Evolutionary conservation across 2,113 vertebrate species (phyloP).

Genomic region (Psilopogon haemacephalus): DNA sequence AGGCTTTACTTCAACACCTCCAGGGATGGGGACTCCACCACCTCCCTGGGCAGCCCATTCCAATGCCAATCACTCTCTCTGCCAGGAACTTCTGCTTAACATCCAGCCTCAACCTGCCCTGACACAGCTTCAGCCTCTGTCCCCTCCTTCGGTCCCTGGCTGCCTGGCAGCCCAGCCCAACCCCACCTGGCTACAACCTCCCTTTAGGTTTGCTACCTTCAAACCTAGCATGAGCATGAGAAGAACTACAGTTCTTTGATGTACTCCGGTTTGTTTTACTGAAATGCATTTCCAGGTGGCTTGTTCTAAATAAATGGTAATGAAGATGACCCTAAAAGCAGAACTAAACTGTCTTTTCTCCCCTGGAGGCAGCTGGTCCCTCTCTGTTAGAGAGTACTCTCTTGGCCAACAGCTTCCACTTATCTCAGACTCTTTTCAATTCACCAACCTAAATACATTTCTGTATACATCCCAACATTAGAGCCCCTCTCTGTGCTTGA

Average conservation of each 20-base stretch:
- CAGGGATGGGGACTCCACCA: no score
- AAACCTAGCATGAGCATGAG: background rate
- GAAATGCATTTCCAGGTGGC: background rate
- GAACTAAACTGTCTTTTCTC: background rate
- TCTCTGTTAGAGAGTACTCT: background rate
- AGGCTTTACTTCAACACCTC: no score
- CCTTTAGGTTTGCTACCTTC: background rate
- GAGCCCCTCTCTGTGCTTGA: background rate
- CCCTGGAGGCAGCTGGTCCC: background rate
- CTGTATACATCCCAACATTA: background rate
- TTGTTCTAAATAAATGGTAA: background rate
- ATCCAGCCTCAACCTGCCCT: no score
- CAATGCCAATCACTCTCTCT: no score
- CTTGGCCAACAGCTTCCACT: background rate
- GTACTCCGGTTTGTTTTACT: background rate
- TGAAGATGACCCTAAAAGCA: background rate
- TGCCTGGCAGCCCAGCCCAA: no score
- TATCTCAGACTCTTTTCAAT: background rate
- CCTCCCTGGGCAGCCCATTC: no score
- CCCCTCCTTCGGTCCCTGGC: no score
- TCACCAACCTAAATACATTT: background rate
- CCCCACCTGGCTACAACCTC: no score
- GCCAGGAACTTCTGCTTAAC: no score
- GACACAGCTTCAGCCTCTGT: no score
- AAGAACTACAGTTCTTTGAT: background rate